Conservation (phyloP, 2,113 vertebrate genomes). For the Chaetodon trifascialis region DNA sequence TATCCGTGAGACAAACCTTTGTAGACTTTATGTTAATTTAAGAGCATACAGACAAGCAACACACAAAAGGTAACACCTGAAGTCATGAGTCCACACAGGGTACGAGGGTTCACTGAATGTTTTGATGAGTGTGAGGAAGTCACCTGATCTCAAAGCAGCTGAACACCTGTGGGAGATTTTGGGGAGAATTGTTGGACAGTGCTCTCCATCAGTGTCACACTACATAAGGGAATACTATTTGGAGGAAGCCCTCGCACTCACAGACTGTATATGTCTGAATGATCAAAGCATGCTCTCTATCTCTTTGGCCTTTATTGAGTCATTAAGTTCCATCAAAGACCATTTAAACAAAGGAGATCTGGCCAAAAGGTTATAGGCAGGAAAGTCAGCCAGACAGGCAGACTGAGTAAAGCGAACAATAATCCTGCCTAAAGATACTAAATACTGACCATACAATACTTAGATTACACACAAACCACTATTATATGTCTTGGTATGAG, state of each 20-base stretch:
- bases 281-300: background rate
- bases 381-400: background rate
- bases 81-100: background rate
- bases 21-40: background rate
- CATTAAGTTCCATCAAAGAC: background rate
- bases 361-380: background rate
- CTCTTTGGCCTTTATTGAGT: background rate
- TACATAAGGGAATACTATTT: background rate
- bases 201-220: background rate
- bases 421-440: background rate
- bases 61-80: background rate
- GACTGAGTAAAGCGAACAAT: background rate
- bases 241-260: background rate
- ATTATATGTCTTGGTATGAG: no score
- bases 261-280: background rate
- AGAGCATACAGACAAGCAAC: background rate
- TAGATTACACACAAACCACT: no score
- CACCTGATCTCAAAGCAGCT: no score
- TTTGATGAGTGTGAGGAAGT: no score
- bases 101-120: background rate
- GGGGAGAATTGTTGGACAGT: no score
- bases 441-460: no score
- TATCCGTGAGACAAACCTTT: no score
- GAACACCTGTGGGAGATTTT: no score
- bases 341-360: background rate